Percentiles rank a stretch among this genome's conserved stretches.
Conservation (phyloP, 1,140 invertebrate genomes). For the Bombus sibiricus region DNA sequence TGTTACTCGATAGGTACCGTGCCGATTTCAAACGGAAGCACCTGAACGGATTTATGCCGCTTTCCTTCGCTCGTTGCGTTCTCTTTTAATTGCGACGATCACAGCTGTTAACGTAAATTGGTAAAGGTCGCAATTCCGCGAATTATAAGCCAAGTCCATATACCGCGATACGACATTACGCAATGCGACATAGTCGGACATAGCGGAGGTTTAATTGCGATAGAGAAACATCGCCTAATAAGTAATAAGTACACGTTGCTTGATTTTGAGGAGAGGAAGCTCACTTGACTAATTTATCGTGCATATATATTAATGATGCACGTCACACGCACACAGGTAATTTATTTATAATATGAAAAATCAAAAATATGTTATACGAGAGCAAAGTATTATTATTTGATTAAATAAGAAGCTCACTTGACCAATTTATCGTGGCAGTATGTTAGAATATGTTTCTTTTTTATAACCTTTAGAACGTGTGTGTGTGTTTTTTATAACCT, state of each 20-base stretch:
- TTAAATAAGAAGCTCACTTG: too few species aligned
- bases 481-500: not conserved
- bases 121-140: slow-evolving; percentile 23
- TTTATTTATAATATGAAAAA: too few species aligned
- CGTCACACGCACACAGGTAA: not conserved
- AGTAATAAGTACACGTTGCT: not conserved
- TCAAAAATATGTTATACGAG: too few species aligned
- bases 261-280: too few species aligned
- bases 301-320: not conserved
- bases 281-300: not conserved
- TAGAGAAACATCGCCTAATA: slow-evolving; percentile 1
- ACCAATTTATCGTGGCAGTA: too few species aligned
- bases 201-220: slow-evolving; percentile 20
- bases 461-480: too few species aligned
- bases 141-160: slow-evolving; percentile 16
- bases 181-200: not conserved
- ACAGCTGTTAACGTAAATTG: slow-evolving; percentile 37
- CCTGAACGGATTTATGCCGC: slow-evolving; percentile 17
- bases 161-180: not conserved
- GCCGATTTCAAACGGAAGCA: slow-evolving; percentile 38
- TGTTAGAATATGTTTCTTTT: too few species aligned
- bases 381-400: too few species aligned
- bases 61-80: not conserved
- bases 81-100: slow-evolving; percentile 35
- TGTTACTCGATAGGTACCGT: slow-evolving; percentile 29